Evolutionary conservation across 2,113 vertebrate species (phyloP).

Genomic region (Tragelaphus scriptus): DNA sequence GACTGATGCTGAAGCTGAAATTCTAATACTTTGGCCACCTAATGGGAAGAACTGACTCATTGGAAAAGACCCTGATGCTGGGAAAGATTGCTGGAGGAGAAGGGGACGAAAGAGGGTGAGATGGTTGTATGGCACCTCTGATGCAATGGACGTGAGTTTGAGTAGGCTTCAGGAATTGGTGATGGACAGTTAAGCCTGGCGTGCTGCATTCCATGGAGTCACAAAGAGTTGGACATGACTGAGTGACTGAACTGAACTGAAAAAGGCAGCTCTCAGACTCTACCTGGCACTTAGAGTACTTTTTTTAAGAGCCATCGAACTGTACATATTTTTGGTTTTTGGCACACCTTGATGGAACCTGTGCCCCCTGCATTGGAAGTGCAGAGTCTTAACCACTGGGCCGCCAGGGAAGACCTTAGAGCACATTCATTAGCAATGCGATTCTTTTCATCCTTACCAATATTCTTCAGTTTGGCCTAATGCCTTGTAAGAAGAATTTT

Average conservation of each 20-base stretch:
- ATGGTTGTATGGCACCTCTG: background rate
- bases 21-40: background rate
- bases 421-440: background rate
- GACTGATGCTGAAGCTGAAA: background rate
- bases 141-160: background rate
- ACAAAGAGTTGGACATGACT: accelerated
- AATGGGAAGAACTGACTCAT: background rate
- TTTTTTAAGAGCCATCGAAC: background rate
- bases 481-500: background rate
- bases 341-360: background rate
- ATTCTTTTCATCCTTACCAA: background rate
- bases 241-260: background rate
- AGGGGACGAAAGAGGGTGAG: background rate
- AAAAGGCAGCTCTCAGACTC: background rate
- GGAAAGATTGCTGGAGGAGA: background rate
- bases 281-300: background rate
- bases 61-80: background rate
- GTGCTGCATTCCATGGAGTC: background rate
- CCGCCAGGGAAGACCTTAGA: background rate
- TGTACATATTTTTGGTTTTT: background rate
- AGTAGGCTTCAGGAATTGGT: accelerated
- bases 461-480: background rate
- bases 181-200: background rate
- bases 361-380: background rate
- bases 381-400: background rate